phyloP scores from a whole-genome alignment of 2,113 vertebrate genomes.

The Casuarius casuarius region DNA sequence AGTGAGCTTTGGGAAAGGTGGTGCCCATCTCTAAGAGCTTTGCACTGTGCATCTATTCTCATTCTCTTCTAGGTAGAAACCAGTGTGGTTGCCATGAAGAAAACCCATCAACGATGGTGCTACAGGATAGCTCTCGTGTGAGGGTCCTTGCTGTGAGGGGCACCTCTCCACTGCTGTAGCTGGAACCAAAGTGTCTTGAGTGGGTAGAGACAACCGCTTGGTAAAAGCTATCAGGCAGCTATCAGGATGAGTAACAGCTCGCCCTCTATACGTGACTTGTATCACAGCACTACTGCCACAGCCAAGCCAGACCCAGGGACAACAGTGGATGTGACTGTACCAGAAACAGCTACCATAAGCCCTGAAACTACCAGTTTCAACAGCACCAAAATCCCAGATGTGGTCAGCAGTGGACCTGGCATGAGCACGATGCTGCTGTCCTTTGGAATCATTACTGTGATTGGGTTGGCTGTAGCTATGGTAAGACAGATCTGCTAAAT shows the following conservation, averaged over 20 bases:
- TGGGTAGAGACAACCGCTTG: background rate
- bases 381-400: slow-evolving; percentile 83
- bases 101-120: background rate
- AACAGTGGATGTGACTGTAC: slow-evolving; percentile 60
- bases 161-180: background rate
- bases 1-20: background rate
- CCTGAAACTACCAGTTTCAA: slow-evolving; percentile 88
- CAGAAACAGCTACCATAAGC: slow-evolving; percentile 77
- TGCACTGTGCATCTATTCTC: background rate
- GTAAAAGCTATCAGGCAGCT: background rate
- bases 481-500: slow-evolving; percentile 79
- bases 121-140: background rate
- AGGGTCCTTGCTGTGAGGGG: background rate
- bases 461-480: slow-evolving; percentile 90
- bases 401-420: slow-evolving; percentile 71
- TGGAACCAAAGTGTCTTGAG: background rate
- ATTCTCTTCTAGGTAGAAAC: slow-evolving; percentile 2
- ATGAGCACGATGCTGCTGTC: slow-evolving; percentile 91
- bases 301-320: slow-evolving; percentile 54
- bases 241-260: slow-evolving; percentile 74
- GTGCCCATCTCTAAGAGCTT: background rate
- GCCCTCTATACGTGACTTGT: slow-evolving; percentile 47
- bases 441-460: slow-evolving; percentile 93
- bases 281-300: slow-evolving; percentile 31
- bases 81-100: background rate